Base-by-base conservation (phyloP, 1,140 invertebrate genomes). In the Drosophila obscura region DNA sequence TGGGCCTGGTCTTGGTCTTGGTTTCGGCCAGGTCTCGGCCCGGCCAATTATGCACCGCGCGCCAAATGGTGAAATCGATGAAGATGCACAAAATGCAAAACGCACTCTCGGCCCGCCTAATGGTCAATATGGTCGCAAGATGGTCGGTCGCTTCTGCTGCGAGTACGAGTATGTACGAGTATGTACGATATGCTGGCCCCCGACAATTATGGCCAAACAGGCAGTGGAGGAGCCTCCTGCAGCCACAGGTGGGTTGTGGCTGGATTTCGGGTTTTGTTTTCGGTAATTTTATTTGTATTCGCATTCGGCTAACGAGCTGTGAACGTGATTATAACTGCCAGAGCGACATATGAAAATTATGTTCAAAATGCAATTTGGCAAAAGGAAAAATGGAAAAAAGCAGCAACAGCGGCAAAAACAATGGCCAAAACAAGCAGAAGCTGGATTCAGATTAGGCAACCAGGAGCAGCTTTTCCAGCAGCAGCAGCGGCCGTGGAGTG, bases 51-150 rank as follows among this genome's bases (percentile, higher is more conserved):
- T 87, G 82, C 66, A 61, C 78, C 69, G 78, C 82, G 83, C 82
- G 78, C 74, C 78, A 88, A 87, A 81, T 87, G 83, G 82, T 87
- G 82, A 87, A 87, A 87, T 87, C 82, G 82, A 87, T 87, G 82
- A 87, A 87, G 82, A 87, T 87, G 82, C 82, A 87, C 83, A 87
- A 75, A 87, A 87, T 87, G 83, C 82, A 87, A 87, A 75, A 87
- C 82, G 78, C 82, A 87, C 81, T 82, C 82, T 75, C 73, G 55
- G 72, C 56, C 73, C 56, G 80, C 56, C 80, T 87, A 88, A 87
- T 87, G 78, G 78, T 88, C 82, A 87, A 88, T 87, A 82, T 78
- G 82, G 65, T 59, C n/a, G n/a, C n/a, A n/a, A n/a, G 80, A 69
- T 83, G 64, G 64, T 71, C 75, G 63, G 51, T 58, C 62, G 57